Conservation (phyloP, 2,888 invertebrate genomes). For the Didymodactylos carnosus region DNA sequence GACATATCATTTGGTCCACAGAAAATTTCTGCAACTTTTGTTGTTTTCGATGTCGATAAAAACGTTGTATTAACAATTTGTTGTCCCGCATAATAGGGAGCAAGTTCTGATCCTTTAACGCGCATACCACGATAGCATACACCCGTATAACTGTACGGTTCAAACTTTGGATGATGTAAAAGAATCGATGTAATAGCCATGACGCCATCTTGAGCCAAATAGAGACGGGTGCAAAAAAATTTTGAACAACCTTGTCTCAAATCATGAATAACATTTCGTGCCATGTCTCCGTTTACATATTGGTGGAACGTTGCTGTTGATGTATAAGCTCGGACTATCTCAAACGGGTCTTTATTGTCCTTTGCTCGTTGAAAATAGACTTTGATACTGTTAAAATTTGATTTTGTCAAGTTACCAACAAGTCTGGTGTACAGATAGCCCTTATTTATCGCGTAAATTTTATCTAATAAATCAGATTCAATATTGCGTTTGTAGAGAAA, state of each 20-base stretch:
- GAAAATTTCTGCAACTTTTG: background rate
- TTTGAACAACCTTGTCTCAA: background rate
- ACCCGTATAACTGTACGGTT: background rate
- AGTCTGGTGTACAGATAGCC: background rate
- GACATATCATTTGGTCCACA: background rate
- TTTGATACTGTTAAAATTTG: background rate
- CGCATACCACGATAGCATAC: background rate
- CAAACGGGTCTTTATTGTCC: background rate
- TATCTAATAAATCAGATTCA: background rate
- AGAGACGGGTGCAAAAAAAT: background rate
- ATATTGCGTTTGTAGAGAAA: too few relatives aligned
- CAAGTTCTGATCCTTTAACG: background rate
- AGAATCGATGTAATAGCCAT: background rate
- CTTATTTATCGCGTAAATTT: background rate
- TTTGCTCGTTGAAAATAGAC: background rate
- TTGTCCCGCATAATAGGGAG: background rate
- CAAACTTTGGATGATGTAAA: background rate
- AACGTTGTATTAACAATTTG: background rate
- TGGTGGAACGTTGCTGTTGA: background rate
- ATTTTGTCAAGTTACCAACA: background rate
- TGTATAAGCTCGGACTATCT: background rate
- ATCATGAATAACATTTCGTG: background rate
- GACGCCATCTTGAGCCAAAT: background rate
- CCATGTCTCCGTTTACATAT: background rate
- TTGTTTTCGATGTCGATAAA: background rate